Evolutionary conservation across 1,140 invertebrate genomes (phyloP).

Genomic region (Saccostrea echinata): DNA sequence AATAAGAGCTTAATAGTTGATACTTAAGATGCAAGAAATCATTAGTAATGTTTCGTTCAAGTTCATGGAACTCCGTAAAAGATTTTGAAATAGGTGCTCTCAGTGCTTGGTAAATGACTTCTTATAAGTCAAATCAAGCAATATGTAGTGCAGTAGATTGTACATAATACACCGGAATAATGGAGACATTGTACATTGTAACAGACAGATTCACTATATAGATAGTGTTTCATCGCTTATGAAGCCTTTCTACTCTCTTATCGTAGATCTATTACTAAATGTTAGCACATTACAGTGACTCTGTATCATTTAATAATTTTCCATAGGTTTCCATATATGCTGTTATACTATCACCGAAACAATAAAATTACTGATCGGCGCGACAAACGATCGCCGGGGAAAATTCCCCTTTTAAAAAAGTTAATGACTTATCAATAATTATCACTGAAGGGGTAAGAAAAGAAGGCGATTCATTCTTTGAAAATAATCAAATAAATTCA

Average conservation of each 20-base stretch:
- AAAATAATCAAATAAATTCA: background rate
- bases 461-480: background rate
- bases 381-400: background rate
- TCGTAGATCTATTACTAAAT: constrained; percentile 15
- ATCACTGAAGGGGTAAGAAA: constrained; percentile 15
- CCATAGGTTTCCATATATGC: background rate
- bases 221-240: background rate
- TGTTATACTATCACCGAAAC: background rate
- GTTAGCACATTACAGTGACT: constrained; percentile 13
- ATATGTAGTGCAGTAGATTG: background rate
- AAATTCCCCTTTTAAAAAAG: background rate
- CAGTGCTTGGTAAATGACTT: background rate
- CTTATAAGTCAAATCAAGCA: background rate
- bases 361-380: background rate
- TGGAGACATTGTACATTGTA: background rate
- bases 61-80: background rate
- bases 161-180: background rate
- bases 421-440: constrained; percentile 33
- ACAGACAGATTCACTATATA: background rate
- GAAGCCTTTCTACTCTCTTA: background rate
- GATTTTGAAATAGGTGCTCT: background rate
- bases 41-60: background rate
- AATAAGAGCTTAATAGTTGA: background rate
- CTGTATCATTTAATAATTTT: background rate
- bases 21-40: background rate